Base-by-base conservation (phyloP, 35 echinoderm and acorn worm species). In the Stichopus chloronotus region DNA sequence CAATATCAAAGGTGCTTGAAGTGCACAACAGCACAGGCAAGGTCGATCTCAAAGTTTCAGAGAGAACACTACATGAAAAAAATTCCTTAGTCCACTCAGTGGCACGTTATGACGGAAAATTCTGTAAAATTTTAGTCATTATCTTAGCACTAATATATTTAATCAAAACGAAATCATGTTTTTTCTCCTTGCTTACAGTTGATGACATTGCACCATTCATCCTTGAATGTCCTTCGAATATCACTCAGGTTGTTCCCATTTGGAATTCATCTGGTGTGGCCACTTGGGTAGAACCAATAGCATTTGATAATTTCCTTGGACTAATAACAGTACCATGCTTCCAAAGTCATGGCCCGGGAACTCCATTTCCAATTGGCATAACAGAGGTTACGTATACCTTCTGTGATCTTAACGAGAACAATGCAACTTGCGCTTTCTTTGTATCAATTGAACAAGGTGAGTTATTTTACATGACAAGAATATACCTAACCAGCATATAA, bases 331-430 rank as follows among this genome's bases (percentile, higher is more conserved):
- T 10, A 19, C 56, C 74, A 19, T 72, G 6, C 8, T 71, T 53
- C 56, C n/a, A 20, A 79, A 78, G 57, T 59, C 71, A 77, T 91
- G 55, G 43, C 4, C 79, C 92, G 0, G 95, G 95, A 25, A 65
- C 76, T 30, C 16, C 78, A 19, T 96, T 96, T 88, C 30, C 80
- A 14, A 9, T 92, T 16, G 95, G 95, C 14, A 91, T 56, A 14
- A 91, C 92, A 52, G 53, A 74, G 17, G 92, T 96, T 12, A 92
- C 63, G 8, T 96, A 96, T 72, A 92, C 53, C 7, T 96, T 94
- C 88, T 87, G 11, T 83, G 95, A 96, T 79, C 72, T 72, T 5
- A 57, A 43, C 25, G 25, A 53, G 12, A 94, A 94, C 20, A 6
- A 22, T 7, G 87, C 74, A 25, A 90, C 57, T 53, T 83, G 93